A percentile compares a stretch with the other conserved stretches of the same genome.
Evolutionary conservation across 2,113 vertebrate genomes (phyloP).

Genomic region (Cyphomyrus plagiostoma): DNA sequence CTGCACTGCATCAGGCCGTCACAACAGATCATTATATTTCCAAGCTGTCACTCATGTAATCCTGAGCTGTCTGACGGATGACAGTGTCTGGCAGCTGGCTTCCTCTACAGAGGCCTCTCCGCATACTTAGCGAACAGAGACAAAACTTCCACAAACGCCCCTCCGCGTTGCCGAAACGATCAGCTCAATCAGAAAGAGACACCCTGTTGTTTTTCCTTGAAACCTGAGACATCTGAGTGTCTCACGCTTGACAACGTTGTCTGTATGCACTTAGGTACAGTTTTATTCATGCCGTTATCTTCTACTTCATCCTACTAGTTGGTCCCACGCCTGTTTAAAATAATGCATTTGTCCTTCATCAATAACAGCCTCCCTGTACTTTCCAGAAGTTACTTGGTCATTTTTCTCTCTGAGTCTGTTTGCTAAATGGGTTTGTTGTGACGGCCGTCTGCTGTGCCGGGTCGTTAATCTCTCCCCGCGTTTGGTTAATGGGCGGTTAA

Average conservation of each 20-base stretch:
- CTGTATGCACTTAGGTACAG: neutral
- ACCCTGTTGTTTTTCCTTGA: constrained; percentile 19
- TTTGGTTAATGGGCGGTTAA: constrained; percentile 24
- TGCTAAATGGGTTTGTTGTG: constrained; percentile 38
- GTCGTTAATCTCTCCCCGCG: constrained; percentile 25
- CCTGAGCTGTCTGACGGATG: constrained; percentile 51
- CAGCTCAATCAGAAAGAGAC: constrained; percentile 13
- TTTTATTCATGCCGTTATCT: neutral
- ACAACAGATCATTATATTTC: constrained; percentile 67
- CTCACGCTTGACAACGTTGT: neutral
- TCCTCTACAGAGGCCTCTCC: constrained; percentile 33
- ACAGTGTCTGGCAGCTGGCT: constrained; percentile 41
- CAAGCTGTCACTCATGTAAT: constrained; percentile 71
- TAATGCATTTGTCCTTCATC: constrained; percentile 39
- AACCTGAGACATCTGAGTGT: constrained; percentile 28
- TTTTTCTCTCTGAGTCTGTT: constrained; percentile 26
- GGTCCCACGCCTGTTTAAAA: constrained; percentile 30
- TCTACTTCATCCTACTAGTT: neutral
- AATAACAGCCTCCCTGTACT: constrained; percentile 32
- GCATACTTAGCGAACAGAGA: neutral
- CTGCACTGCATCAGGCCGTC: constrained; percentile 52
- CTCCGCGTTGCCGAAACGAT: neutral
- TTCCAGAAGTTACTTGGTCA: constrained; percentile 19
- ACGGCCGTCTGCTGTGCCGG: constrained; percentile 26
- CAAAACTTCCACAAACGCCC: constrained; percentile 32